Base-by-base conservation (phyloP, 1,140 invertebrate species). In the Leptinotarsa defecta region DNA sequence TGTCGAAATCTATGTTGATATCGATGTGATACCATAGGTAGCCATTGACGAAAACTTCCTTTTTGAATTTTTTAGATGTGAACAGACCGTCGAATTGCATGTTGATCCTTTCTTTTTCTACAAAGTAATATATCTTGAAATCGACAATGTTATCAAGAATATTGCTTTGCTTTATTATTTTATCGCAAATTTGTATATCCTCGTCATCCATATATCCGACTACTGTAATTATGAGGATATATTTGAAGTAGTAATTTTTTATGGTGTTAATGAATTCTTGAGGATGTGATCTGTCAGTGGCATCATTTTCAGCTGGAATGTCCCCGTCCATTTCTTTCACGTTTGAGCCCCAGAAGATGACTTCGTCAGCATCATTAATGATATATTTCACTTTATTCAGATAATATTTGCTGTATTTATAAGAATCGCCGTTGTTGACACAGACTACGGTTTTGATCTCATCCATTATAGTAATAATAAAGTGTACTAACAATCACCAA, bases 31-130 rank as follows among this genome's bases (percentile, higher is more conserved):
- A 57, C 13, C n/a, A 17, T 15, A 4, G 13, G 5, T 0, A 17
- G n/a, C n/a, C 52, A 57, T 57, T 57, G 3, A 57, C n/a, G n/a
- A 57, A 57, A 57, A 57, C n/a, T n/a, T 57, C 52, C n/a, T 57
- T 57, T 57, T 57, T 57, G n/a, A 57, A 57, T 5, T 57, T 57
- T n/a, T 15, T 17, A 57, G 52, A 57, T n/a, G 52, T 57, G 52
- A 57, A 57, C 52, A 57, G n/a, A 57, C 5, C 1, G n/a, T 57
- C 52, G 13, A 57, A 17, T 57, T n/a, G 13, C 52, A 57, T 57
- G n/a, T 57, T 57, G 13, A 57, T 57, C 13, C 5, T 15, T 17
- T 57, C 0, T 17, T 17, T 6, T 17, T 57, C 52, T n/a, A 15
- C 15, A n/a, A 57, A 17, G 52, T 57, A 57, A n/a, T 17, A 57